Percentiles rank a stretch among this genome's conserved stretches.
Conservation (phyloP, 2,888 invertebrate genomes). For the Drosophila paranaensis region DNA sequence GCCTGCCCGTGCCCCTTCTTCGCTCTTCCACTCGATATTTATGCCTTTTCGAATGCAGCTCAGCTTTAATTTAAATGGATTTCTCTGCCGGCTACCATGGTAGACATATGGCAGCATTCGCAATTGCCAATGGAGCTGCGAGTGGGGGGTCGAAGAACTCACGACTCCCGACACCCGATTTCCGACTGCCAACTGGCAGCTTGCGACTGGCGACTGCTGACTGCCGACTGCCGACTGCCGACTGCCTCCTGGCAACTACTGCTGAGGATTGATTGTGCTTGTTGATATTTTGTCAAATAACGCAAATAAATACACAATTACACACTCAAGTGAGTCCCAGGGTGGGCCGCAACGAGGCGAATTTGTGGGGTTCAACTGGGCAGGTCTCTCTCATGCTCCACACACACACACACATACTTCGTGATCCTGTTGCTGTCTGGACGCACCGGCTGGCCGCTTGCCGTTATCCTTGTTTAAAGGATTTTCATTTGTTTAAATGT, state of each 20-base stretch:
- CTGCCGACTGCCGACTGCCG: slow-evolving; percentile 25
- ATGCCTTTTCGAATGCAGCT: slow-evolving; percentile 80
- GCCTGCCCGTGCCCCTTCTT: not conserved
- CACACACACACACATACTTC: not conserved
- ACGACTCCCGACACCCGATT: slow-evolving; percentile 36
- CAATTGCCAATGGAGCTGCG: slow-evolving; percentile 54
- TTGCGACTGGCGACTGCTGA: slow-evolving; percentile 3
- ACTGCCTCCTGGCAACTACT: slow-evolving; percentile 47
- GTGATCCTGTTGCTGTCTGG: slow-evolving; percentile 8
- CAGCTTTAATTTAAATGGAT: slow-evolving; percentile 81
- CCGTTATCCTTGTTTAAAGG: slow-evolving; percentile 77
- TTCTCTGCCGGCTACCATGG: slow-evolving; percentile 54
- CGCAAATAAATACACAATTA: slow-evolving; percentile 84
- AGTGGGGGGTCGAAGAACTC: slow-evolving; percentile 12
- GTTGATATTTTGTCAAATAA: slow-evolving; percentile 83
- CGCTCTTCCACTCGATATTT: slow-evolving; percentile 54
- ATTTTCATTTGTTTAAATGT: slow-evolving; percentile 81
- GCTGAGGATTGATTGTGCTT: slow-evolving; percentile 82
- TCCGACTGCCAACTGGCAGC: slow-evolving; percentile 16
- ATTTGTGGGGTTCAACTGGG: slow-evolving; percentile 61
- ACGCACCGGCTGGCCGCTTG: slow-evolving; percentile 4
- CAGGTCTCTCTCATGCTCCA: slow-evolving; percentile 21
- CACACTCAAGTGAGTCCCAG: slow-evolving; percentile 82
- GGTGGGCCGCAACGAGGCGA: slow-evolving; percentile 27
- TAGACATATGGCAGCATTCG: slow-evolving; percentile 76